phyloP scores from a whole-genome alignment of 2,888 invertebrate species.

The Folsomia manolachei region DNA sequence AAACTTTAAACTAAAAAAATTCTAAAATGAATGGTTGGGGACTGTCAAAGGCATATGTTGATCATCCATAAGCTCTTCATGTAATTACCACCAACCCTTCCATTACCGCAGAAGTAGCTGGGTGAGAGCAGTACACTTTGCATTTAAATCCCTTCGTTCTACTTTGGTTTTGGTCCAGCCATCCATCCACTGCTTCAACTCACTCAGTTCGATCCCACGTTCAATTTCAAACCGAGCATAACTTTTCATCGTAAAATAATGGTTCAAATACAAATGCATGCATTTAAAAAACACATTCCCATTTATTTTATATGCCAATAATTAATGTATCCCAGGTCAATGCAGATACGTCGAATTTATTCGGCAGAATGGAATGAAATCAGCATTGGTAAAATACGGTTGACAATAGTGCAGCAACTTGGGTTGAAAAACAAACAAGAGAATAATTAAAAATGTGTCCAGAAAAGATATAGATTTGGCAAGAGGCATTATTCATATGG shows the following conservation, averaged over 20 bases:
- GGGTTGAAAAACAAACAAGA: not conserved
- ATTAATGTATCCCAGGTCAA: not conserved
- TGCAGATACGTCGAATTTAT: too few relatives aligned
- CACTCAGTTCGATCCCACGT: too few relatives aligned
- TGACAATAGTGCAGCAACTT: not conserved
- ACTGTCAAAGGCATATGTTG: slow-evolving; percentile 20
- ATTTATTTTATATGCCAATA: not conserved
- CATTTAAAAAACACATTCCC: not conserved
- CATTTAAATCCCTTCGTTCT: not conserved
- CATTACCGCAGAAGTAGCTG: not conserved
- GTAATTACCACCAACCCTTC: slow-evolving; percentile 9
- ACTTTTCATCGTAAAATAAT: not conserved
- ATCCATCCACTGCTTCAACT: not conserved
- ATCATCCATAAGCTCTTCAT: slow-evolving; percentile 13
- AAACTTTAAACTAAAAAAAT: not conserved
- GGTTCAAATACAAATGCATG: not conserved
- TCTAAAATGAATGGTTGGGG: not conserved
- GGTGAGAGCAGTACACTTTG: not conserved
- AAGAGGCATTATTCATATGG: not conserved
- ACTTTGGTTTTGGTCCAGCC: not conserved
- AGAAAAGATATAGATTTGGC: not conserved
- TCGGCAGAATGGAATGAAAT: not conserved
- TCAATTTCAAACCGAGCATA: not conserved
- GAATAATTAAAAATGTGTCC: not conserved
- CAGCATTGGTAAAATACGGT: not conserved